Conservation (phyloP, 2,797 vertebrate species). For the Schizopygopsis pylzovi region DNA sequence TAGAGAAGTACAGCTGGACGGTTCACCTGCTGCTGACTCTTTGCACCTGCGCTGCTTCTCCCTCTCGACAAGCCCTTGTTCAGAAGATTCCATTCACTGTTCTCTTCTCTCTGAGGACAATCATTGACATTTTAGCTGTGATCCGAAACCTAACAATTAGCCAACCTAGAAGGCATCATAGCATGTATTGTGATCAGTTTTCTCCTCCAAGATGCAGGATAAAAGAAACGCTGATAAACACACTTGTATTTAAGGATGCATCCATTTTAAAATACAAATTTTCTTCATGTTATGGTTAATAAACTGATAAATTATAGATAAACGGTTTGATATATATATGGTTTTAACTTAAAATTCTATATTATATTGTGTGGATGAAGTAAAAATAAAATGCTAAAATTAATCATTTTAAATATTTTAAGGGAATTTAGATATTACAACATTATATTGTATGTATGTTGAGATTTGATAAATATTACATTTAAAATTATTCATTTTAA, state of each 20-base stretch:
- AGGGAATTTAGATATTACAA: neutral
- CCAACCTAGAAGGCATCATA: neutral
- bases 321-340: neutral
- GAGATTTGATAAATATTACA: neutral
- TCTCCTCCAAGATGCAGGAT: neutral
- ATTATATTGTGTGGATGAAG: neutral
- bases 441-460: neutral
- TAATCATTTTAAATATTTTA: neutral
- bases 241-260: neutral
- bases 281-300: neutral
- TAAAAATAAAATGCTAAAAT: neutral
- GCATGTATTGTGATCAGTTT: neutral
- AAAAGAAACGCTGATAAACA: neutral
- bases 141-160: neutral
- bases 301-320: neutral
- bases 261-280: neutral
- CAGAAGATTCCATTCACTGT: conserved; percentile 81
- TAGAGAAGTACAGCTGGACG: neutral
- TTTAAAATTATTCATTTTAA: neutral
- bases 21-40: conserved; percentile 85
- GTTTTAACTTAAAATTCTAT: neutral
- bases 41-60: conserved; percentile 78
- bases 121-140: neutral
- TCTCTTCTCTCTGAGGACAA: conserved; percentile 70
- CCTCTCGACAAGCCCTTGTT: conserved; percentile 82